phyloP scores from a whole-genome alignment of 2,888 invertebrate species.

The Chrysodeixis includens region DNA sequence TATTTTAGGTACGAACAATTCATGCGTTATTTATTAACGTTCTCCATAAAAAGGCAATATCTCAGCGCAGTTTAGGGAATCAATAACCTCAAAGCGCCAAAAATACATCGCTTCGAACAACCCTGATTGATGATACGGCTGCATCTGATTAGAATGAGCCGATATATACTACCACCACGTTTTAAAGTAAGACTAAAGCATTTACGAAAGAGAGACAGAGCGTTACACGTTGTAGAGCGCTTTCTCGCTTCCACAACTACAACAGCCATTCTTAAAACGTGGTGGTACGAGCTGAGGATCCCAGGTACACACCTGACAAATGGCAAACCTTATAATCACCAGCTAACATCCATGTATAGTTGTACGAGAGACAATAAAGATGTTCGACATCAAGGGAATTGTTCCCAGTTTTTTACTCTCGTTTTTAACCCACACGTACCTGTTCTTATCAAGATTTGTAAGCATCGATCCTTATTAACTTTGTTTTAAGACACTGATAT shows the following conservation, averaged over 20 bases:
- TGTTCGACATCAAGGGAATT: background rate
- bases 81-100: background rate
- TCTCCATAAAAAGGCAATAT: no score
- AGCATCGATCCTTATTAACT: no score
- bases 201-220: no score
- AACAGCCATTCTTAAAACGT: no score
- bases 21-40: no score
- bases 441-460: background rate
- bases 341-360: slow-evolving; percentile 4
- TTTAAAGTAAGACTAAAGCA: no score
- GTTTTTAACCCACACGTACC: background rate
- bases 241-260: no score
- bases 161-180: no score
- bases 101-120: background rate
- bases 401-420: background rate
- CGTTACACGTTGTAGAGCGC: no score
- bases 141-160: background rate
- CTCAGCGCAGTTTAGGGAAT: background rate
- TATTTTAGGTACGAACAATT: no score
- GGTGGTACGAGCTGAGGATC: no score
- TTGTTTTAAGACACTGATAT: background rate
- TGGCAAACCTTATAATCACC: background rate
- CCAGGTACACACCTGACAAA: background rate
- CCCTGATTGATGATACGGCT: background rate
- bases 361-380: background rate